A percentile compares a stretch with the other conserved stretches of the same genome.
Evolutionary conservation across 2,797 vertebrate species (phyloP).

Genomic region (Ctenopoma kingsleyae): DNA sequence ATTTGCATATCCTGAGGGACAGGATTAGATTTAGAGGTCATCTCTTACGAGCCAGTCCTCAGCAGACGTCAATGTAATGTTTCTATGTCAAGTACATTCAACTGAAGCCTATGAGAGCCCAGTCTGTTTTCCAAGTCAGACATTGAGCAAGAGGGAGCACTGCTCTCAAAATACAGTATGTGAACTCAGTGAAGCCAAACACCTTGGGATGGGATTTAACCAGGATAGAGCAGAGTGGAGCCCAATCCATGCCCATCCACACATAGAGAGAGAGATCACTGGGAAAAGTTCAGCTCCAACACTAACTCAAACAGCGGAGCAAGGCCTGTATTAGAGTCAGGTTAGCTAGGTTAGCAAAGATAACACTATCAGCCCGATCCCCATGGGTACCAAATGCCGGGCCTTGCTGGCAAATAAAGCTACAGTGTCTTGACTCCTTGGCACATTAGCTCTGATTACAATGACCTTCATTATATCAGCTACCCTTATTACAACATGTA

Average conservation of each 20-base stretch:
- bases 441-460: slow-evolving; percentile 89
- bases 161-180: slow-evolving; percentile 52
- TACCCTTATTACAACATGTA: slow-evolving; percentile 86
- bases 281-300: slow-evolving; percentile 82
- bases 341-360: slow-evolving; percentile 89
- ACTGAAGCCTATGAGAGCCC: slow-evolving; percentile 62
- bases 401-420: slow-evolving; percentile 85
- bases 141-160: slow-evolving; percentile 60
- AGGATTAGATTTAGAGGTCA: slow-evolving; percentile 86
- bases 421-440: slow-evolving; percentile 84
- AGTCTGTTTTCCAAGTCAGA: slow-evolving; percentile 67
- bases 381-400: slow-evolving; percentile 78
- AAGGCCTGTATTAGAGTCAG: slow-evolving; percentile 86
- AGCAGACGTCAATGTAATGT: slow-evolving; percentile 74
- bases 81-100: slow-evolving; percentile 79
- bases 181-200: slow-evolving; percentile 74
- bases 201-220: slow-evolving; percentile 87
- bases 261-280: slow-evolving; percentile 78
- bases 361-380: slow-evolving; percentile 87
- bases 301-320: slow-evolving; percentile 81
- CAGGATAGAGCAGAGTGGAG: slow-evolving; percentile 75
- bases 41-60: slow-evolving; percentile 77
- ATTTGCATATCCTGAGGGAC: slow-evolving; percentile 84
- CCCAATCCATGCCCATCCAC: slow-evolving; percentile 73
- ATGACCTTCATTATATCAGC: slow-evolving; percentile 90